Evolutionary conservation across 2,797 vertebrate species (phyloP).

Genomic region (Paedocypris micromegethes): DNA sequence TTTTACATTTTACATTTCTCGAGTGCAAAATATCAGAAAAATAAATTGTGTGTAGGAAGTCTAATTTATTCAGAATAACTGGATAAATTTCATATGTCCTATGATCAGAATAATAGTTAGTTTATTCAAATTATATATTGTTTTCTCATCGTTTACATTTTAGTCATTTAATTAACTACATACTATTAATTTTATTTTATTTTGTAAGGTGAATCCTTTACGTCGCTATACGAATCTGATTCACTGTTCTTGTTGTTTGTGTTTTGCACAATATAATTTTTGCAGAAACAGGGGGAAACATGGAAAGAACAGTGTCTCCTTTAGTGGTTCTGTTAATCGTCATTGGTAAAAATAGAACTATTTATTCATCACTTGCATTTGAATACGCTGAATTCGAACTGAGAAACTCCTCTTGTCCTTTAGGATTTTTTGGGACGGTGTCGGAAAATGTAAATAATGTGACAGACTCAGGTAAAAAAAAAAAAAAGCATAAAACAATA

Average conservation of each 20-base stretch:
- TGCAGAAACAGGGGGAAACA: background rate
- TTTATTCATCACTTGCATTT: background rate
- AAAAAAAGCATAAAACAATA: too few relatives aligned
- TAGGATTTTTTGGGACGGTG: conserved; percentile 5
- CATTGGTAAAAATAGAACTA: conserved; percentile 17
- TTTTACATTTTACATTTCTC: too few relatives aligned
- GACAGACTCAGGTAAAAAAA: conserved; percentile 15
- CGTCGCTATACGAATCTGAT: background rate
- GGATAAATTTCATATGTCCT: too few relatives aligned
- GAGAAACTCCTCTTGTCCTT: background rate
- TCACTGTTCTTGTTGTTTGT: background rate
- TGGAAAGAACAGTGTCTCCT: background rate
- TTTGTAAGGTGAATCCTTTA: background rate
- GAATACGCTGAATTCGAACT: too few relatives aligned
- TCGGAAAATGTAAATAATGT: conserved; percentile 5
- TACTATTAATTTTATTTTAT: too few relatives aligned
- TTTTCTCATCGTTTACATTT: too few relatives aligned
- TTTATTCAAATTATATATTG: too few relatives aligned
- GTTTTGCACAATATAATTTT: background rate
- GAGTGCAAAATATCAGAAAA: too few relatives aligned
- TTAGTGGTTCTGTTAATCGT: conserved; percentile 19
- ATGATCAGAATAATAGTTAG: too few relatives aligned
- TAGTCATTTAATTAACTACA: too few relatives aligned
- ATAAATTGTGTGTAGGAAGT: too few relatives aligned
- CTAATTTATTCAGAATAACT: too few relatives aligned